Evolutionary conservation across 2,113 vertebrate genomes (phyloP), one percentile per base, ranked within the genome.

Genomic region (Seriola dumerili): DNA sequence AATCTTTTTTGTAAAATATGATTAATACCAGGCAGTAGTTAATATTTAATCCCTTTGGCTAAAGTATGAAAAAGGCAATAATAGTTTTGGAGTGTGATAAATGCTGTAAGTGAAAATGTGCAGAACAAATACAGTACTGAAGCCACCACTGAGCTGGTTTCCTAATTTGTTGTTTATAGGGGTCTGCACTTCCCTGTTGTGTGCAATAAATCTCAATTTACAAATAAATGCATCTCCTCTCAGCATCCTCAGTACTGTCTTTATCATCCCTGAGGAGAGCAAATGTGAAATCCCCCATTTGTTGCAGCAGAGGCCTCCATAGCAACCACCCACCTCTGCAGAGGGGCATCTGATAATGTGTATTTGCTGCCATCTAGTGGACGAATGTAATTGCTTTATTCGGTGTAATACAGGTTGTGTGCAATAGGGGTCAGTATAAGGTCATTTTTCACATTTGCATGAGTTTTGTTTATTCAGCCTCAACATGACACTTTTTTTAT

Each of bases 281-380:
- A 59, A 68, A 82, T 74, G 62, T 68, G 61, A 44, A 54, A 66
- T 72, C 32, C 46, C 46, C 13, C 38, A 5, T 23, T 36, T 73
- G 40, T 2, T 69, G 72, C 70, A 67, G 63, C 19, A 1, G 14
- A 44, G 23, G 42, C 42, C 59, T 71, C 70, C 71, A 71, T 42
- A 21, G 71, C 55, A 79, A 63, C 54, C 21, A 8, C 23, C 3
- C 4, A 4, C 11, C 77, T 52, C 57, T n/a, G 17, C n/a, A 44
- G 16, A 52, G 8, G 19, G 4, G 3, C 3, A 11, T 73, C 4
- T 8, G 10, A 80, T 61, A 7, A 36, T 66, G 70, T 83, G 70
- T 58, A 58, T 89, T 61, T 93, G 86, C 88, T 91, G 46, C 81
- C 87, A 92, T 88, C 93, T 90, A 80, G 83, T 87, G 91, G 85